Base-by-base conservation (phyloP, 2,797 vertebrate genomes). In the Characodon lateralis region DNA sequence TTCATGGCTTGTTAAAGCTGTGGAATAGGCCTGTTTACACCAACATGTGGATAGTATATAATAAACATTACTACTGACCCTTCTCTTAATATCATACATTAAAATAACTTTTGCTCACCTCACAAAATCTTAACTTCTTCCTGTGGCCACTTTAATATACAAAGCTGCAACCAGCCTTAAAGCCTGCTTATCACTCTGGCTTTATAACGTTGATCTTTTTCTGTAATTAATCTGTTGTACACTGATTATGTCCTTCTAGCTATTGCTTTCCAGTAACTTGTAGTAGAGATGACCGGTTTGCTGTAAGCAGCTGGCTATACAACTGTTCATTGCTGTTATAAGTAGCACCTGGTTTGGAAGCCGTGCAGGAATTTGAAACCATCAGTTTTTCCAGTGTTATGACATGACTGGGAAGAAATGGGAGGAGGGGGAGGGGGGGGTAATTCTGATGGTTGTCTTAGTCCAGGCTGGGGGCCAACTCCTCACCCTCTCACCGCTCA, bases 391-490 rank as follows among this genome's bases (percentile, higher is more conserved):
- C 24, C 28, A 50, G 53, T 61, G 63, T 82, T 77, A 41, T 70
- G 41, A 31, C 69, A 75, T 68, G 46, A 28, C 69, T 74, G 72
- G 65, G 61, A 72, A 56, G 71, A 80, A 63, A 59, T 63, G 72
- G 24, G n/a, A n/a, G n/a, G n/a, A n/a, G n/a, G 79, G 82, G 74
- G 78, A 84, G 72, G 5, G 31, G 80, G 81, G 73, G 78, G 84
- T 71, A 66, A 74, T 82, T 89, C 69, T 78, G 85, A 74, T 76
- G 73, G 81, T 85, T 87, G 78, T 82, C 61, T 78, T 70, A 83
- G 80, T 81, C 77, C 10, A 83, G 81, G 87, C 89, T 90, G 78
- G 89, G 93, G 85, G 90, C 83, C 86, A 88, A 75, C 77, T 81
- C 83, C 71, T 87, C 80, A 75, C 78, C 82, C 84, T 41, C 84